Evolutionary conservation across 2,888 invertebrate species (phyloP).

Genomic region (Dascillus cervinus): DNA sequence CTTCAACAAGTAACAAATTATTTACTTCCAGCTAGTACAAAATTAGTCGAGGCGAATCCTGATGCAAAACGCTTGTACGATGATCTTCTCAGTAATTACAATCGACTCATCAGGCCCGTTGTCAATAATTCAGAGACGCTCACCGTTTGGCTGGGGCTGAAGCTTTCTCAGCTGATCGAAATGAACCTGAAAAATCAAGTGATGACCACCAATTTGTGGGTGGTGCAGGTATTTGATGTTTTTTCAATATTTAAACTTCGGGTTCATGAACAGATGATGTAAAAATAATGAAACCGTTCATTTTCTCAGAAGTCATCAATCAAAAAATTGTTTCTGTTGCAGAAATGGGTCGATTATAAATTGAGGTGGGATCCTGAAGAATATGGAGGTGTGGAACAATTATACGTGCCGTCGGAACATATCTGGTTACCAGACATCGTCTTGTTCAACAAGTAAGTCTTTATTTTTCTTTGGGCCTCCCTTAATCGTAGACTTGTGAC

Average conservation of each 20-base stretch:
- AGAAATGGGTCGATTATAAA: constrained; percentile 93
- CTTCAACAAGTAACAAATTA: not conserved
- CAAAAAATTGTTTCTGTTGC: constrained; percentile 15
- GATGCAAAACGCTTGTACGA: constrained; percentile 94
- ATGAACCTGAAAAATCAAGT: constrained; percentile 89
- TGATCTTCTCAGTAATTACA: constrained; percentile 92
- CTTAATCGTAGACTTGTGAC: too few species aligned
- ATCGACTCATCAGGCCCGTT: constrained; percentile 89
- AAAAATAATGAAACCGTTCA: too few species aligned
- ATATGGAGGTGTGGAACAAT: constrained; percentile 84
- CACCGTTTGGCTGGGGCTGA: constrained; percentile 84
- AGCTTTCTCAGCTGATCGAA: constrained; percentile 84
- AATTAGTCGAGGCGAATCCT: constrained; percentile 72
- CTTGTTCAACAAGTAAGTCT: constrained; percentile 84
- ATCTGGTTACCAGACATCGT: constrained; percentile 97
- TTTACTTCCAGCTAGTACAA: constrained; percentile 32
- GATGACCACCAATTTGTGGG: constrained; percentile 92
- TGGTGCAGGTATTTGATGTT: constrained; percentile 71
- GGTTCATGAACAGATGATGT: too few species aligned
- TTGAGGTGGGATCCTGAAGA: constrained; percentile 83
- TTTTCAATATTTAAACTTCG: constrained; percentile 3
- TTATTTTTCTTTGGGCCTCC: too few species aligned
- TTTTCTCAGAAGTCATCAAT: constrained; percentile 6
- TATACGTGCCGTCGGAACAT: constrained; percentile 91
- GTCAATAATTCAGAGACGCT: constrained; percentile 87